phyloP scores from a whole-genome alignment of 2,113 vertebrate genomes.

The Pituophis catenifer region DNA sequence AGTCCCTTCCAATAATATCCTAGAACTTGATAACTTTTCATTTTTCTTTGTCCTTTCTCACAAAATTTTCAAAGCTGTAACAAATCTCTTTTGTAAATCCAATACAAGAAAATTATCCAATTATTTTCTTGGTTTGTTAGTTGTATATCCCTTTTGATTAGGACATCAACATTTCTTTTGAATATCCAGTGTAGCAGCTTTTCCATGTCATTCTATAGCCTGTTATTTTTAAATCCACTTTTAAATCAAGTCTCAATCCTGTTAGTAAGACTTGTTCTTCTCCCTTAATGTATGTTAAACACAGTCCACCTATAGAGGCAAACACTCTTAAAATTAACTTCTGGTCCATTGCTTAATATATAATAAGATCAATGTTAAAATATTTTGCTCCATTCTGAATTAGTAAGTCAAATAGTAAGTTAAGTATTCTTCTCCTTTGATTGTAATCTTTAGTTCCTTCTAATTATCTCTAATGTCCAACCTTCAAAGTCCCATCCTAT shows the following conservation, averaged over 20 bases:
- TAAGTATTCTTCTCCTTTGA: no score
- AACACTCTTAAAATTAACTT: no score
- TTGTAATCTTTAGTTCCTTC: neutral
- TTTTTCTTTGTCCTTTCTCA: neutral
- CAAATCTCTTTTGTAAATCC: neutral
- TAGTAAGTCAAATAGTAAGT: no score
- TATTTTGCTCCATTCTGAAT: no score
- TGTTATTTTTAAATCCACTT: neutral
- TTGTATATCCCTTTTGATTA: neutral
- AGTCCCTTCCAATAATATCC: neutral
- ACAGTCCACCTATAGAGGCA: neutral
- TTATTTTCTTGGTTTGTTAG: neutral
- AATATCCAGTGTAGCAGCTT: neutral
- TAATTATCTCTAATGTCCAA: neutral
- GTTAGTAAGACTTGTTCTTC: neutral
- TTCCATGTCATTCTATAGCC: neutral
- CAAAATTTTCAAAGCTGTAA: neutral
- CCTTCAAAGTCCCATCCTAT: neutral
- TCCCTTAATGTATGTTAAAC: neutral
- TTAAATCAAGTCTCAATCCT: neutral
- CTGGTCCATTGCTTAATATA: no score
- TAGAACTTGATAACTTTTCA: neutral
- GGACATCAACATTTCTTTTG: neutral
- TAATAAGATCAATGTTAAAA: no score
- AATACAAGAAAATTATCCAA: neutral